Evolutionary conservation across 2,888 invertebrate species (phyloP), one percentile per base, ranked within the genome.

Genomic region (Scaptomyza reducta): DNA sequence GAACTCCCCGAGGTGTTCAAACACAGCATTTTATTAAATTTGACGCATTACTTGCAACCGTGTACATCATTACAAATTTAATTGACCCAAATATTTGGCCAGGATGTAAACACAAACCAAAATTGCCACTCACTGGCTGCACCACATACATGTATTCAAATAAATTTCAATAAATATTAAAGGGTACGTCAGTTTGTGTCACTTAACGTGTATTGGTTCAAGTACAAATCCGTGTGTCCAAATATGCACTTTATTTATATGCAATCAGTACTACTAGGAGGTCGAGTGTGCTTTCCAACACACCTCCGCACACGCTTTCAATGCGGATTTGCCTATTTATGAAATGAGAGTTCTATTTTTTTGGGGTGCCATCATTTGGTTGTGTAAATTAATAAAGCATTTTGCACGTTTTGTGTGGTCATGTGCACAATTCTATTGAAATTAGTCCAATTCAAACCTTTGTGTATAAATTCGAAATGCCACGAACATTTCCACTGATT

Each of bases 31-130:
- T 77, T 73, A 77, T 80, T 74, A 74, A 73, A 73, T 73, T 65
- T 68, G 70, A 67, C 81, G 78, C 76, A 76, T 79, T 66, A 50
- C 57, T 42, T 63, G 61, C 74, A 38, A 63, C 59, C 49, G 64
- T 57, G 66, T 58, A 51, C 58, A 47, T 74, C 64, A 77, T 78
- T 77, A 62, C 66, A 72, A 82, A 81, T 82, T 79, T 82, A 80
- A 82, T 85, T 87, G 88, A 87, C 81, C 82, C 56, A 77, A 85
- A 87, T 85, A 74, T 56, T 45, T 22, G 49, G 47, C 63, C 54
- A 56, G 45, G 33, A 74, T 60, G 65, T n/a, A 66, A 68, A 41
- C 58, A 22, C 22, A 40, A 14, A 51, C 38, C 56, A 35, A 57
- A 61, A 77, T 18, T 44, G 57, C 47, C 31, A n/a, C 18, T 29